Percentiles rank a stretch among this genome's conserved stretches.
These are phyloP conservation scores for Sarcoramphus papa DNA, from an alignment of 2,797 vertebrate genomes.

Conservation along the genomic window DNA sequence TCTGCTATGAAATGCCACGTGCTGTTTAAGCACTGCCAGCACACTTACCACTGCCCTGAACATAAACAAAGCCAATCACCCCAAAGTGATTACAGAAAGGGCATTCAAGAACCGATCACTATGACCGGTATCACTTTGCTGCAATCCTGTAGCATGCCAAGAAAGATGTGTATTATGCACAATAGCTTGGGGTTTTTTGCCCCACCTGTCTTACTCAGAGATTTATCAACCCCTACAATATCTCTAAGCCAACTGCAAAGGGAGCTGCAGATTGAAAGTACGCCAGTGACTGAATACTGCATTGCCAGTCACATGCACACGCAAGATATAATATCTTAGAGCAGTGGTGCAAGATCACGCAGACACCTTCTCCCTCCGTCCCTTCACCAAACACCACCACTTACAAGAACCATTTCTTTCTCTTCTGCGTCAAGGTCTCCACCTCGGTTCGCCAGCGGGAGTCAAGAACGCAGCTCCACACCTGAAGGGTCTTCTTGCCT, in stretches of 20 bases:
- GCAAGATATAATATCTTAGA: background rate
- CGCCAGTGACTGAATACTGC: background rate
- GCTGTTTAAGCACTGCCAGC: background rate
- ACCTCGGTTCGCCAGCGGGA: background rate
- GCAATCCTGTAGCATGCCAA: background rate
- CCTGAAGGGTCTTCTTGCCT: background rate
- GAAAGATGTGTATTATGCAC: background rate
- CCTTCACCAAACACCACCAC: background rate
- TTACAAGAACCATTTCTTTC: background rate
- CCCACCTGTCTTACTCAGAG: background rate
- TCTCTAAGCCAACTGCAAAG: background rate
- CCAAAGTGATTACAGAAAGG: background rate
- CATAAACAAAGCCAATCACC: background rate
- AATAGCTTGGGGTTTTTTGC: background rate
- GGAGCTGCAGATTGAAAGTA: background rate
- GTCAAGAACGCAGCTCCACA: background rate
- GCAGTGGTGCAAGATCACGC: background rate
- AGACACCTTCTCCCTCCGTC: background rate
- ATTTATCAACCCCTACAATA: background rate
- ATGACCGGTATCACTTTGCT: background rate
- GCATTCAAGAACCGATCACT: background rate
- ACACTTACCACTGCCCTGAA: background rate
- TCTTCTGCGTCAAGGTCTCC: background rate
- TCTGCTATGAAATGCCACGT: background rate
- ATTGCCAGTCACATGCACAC: background rate